Conservation (phyloP, 2,797 vertebrate species). For the Denticeps clupeoides region DNA sequence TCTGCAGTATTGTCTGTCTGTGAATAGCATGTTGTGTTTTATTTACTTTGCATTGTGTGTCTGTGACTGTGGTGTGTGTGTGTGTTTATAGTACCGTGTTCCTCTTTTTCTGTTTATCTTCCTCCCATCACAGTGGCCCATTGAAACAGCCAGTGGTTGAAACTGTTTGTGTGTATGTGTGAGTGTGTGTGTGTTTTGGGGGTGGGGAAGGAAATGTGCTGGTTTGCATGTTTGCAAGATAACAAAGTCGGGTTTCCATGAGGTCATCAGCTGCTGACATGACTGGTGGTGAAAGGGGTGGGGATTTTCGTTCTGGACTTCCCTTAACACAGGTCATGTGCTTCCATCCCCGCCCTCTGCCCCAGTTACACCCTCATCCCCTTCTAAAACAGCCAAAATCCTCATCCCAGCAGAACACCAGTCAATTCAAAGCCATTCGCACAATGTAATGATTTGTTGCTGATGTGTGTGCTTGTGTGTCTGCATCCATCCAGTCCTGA, state of each 20-base stretch:
- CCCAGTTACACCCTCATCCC: not conserved
- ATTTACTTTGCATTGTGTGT: no score
- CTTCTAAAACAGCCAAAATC: no score
- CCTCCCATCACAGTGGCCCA: conserved; percentile 8
- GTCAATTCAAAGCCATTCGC: no score
- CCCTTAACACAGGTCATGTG: conserved; percentile 44
- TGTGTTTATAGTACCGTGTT: no score
- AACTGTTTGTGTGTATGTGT: conserved; percentile 11
- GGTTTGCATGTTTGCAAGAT: conserved; percentile 52
- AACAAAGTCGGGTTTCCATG: conserved; percentile 58
- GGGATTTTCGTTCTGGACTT: conserved; percentile 57
- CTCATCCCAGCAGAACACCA: no score
- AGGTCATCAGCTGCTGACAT: conserved; percentile 55
- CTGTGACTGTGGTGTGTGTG: conserved; percentile 10
- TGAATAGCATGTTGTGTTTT: no score
- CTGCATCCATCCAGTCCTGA: no score
- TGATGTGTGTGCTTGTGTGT: no score
- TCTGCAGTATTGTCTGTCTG: no score
- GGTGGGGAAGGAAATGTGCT: conserved; percentile 47
- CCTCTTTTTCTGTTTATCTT: conserved; percentile 17
- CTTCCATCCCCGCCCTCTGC: conserved; percentile 26
- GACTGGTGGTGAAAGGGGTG: conserved; percentile 45
- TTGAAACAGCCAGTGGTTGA: conserved; percentile 12
- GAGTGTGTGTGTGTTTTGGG: conserved; percentile 9
- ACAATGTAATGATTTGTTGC: no score